These are phyloP conservation scores for Calyptomena viridis DNA, from an alignment of 2,113 vertebrate species.

Conservation along the genomic window DNA sequence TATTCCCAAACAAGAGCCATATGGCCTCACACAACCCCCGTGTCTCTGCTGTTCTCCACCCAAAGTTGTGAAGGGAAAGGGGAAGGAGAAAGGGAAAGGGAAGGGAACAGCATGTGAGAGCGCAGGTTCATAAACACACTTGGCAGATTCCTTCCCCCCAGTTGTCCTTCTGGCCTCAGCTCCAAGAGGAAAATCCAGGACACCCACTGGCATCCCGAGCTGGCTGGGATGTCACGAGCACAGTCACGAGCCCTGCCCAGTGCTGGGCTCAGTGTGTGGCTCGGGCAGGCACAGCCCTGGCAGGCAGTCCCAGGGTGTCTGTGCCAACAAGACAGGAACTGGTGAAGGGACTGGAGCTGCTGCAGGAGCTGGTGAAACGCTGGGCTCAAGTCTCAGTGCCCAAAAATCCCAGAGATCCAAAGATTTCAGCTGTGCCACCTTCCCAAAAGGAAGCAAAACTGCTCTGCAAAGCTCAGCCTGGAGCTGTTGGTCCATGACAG, in stretches of 20 bases:
- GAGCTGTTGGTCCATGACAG: not conserved
- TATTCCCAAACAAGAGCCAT: not conserved
- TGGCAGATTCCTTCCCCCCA: not conserved
- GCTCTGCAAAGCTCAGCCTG: not conserved
- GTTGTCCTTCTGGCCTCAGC: not conserved
- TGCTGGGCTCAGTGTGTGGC: not conserved
- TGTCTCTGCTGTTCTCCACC: not conserved
- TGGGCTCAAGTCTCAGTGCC: not conserved
- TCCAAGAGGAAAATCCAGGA: not conserved
- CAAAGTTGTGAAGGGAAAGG: not conserved
- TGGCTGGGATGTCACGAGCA: not conserved
- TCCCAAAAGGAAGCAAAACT: not conserved
- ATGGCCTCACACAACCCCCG: not conserved
- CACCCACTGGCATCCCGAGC: not conserved
- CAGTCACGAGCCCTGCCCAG: not conserved
- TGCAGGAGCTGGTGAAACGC: not conserved
- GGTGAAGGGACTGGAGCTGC: not conserved
- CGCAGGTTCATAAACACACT: not conserved
- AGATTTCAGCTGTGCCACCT: not conserved
- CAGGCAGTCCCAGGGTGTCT: fast-evolving
- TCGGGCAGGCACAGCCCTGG: not conserved
- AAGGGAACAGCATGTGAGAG: not conserved
- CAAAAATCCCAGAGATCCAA: not conserved
- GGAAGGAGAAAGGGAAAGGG: too few relatives aligned
- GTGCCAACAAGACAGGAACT: not conserved